Conservation (phyloP, 2,888 invertebrate species). For the Deilephila porcellus region DNA sequence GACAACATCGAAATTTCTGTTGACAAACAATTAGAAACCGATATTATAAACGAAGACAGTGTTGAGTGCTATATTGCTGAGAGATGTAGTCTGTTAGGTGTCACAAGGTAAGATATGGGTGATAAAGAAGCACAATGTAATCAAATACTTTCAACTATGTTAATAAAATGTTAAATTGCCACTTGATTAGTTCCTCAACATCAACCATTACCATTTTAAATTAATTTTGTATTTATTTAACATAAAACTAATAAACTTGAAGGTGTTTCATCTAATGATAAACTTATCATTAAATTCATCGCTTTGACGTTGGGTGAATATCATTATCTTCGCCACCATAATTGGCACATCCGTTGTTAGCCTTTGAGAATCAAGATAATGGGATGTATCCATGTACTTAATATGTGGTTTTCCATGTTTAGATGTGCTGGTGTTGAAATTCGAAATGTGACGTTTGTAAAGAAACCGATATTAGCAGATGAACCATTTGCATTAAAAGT, state of each 20-base stretch:
- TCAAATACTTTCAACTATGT: too few relatives aligned
- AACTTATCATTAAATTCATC: too few relatives aligned
- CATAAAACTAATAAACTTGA: too few relatives aligned
- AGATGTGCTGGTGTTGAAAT: not conserved
- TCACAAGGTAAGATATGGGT: slow-evolving; percentile 14
- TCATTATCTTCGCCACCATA: too few relatives aligned
- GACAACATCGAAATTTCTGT: slow-evolving; percentile 34
- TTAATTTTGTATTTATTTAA: too few relatives aligned
- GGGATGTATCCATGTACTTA: not conserved
- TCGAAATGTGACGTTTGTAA: not conserved
- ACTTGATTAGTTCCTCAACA: too few relatives aligned
- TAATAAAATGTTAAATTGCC: too few relatives aligned
- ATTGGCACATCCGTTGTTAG: too few relatives aligned
- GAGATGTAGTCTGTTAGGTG: slow-evolving; percentile 8
- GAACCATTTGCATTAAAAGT: not conserved
- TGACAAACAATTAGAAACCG: slow-evolving; percentile 29
- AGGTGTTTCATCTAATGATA: too few relatives aligned
- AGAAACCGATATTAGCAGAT: not conserved
- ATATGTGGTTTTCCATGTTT: not conserved
- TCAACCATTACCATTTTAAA: too few relatives aligned
- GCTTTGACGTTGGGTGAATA: too few relatives aligned
- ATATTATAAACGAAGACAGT: not conserved
- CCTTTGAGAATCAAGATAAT: not conserved
- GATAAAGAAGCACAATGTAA: too few relatives aligned
- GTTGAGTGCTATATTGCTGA: slow-evolving; percentile 31